These are phyloP conservation scores for Sylvilagus floridanus DNA, from an alignment of 2,797 vertebrate species.

Conservation along the genomic window DNA sequence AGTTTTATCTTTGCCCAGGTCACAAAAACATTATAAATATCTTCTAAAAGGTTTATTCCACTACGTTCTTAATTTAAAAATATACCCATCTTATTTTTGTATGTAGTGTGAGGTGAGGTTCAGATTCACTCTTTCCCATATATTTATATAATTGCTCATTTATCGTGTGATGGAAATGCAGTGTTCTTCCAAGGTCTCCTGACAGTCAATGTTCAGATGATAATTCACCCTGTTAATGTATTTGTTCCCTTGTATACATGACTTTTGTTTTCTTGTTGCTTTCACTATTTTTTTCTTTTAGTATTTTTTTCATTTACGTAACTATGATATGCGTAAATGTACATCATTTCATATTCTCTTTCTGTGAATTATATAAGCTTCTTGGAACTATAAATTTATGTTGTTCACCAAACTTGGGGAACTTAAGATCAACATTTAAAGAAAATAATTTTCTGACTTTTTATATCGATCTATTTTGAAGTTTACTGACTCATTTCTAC, in stretches of 20 bases:
- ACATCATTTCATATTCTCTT: not conserved
- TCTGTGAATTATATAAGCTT: not conserved
- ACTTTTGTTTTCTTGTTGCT: not conserved
- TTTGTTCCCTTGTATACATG: not conserved
- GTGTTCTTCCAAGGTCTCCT: not conserved
- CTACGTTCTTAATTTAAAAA: not conserved
- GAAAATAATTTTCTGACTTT: not conserved
- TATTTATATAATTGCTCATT: not conserved
- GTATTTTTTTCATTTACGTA: not conserved
- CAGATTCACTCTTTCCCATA: not conserved
- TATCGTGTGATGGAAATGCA: not conserved
- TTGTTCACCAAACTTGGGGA: not conserved
- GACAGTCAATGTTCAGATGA: not conserved
- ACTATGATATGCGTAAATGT: not conserved
- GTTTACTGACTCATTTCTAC: not conserved
- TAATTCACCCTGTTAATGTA: not conserved
- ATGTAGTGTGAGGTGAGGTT: not conserved
- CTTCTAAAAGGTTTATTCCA: not conserved
- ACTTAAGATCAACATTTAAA: not conserved
- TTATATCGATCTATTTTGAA: slow-evolving; percentile 35
- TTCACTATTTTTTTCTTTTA: not conserved
- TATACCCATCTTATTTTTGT: not conserved
- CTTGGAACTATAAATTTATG: not conserved
- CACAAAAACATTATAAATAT: not conserved
- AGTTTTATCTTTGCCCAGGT: not conserved